These are phyloP conservation scores for Crotalus adamanteus DNA, from an alignment of 2,797 vertebrate species.

Conservation along the genomic window DNA sequence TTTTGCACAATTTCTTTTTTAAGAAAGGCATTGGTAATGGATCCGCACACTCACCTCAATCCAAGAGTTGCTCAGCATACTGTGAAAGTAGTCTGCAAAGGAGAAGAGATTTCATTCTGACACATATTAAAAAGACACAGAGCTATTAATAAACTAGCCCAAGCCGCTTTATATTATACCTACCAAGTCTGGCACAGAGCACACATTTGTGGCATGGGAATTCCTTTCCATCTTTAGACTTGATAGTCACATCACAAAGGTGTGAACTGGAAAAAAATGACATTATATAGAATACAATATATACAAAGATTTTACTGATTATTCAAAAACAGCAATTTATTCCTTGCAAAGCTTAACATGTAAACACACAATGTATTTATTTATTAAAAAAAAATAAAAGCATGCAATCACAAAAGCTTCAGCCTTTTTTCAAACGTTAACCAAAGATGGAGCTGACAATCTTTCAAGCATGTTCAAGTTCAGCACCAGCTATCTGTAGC, in stretches of 20 bases:
- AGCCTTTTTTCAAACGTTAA: background rate
- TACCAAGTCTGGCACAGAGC: constrained; percentile 94
- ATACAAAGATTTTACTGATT: background rate
- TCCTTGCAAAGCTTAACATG: background rate
- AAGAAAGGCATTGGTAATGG: background rate
- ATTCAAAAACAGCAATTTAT: background rate
- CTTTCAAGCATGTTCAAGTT: background rate
- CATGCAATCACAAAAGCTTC: background rate
- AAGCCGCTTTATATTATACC: constrained; percentile 50
- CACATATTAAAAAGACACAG: constrained; percentile 37
- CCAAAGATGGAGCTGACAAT: background rate
- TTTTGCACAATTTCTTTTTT: constrained; percentile 14
- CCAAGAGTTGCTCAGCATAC: constrained; percentile 97
- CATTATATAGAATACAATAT: background rate
- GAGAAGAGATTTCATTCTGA: constrained; percentile 62
- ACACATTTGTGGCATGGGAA: constrained; percentile 96
- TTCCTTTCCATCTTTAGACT: constrained; percentile 92
- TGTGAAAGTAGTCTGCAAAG: constrained; percentile 91
- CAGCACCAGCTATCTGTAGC: background rate
- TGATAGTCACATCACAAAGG: constrained; percentile 91
- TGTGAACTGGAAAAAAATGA: constrained; percentile 76
- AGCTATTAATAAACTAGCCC: constrained; percentile 16
- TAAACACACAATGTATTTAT: background rate
- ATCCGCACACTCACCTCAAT: constrained; percentile 83
- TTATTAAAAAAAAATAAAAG: background rate